Evolutionary conservation across 1,140 invertebrate genomes (phyloP), one percentile per base, ranked within the genome.

Genomic region (Microplitis mediator): DNA sequence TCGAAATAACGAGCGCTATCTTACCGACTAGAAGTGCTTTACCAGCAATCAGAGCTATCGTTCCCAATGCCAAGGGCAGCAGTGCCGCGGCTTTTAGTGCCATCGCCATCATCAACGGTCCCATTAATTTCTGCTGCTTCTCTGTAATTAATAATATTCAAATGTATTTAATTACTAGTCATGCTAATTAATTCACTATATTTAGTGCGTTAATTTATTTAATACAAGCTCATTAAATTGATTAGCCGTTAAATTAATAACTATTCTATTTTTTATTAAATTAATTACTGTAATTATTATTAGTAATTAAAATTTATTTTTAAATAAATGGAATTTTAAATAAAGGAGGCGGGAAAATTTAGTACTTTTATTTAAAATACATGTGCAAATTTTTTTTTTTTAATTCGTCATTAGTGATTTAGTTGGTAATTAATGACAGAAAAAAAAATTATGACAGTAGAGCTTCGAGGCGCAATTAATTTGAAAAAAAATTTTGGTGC

Each of bases 11-110:
- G 63, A 95, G 88, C 4, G 94, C 94, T 76, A 95, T 91, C 84
- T 95, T 95, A 78, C 93, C 94, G 76, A 95, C 92, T 68, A 95
- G 82, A 77, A 95, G 88, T 63, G 94, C 94, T 83, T 95, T 95
- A 71, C 94, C 94, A 54, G 94, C 94, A 76, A 95, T 93, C 73
- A 95, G 83, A 11, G 94, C 94, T 73, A 95, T 94, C 45, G 91
- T 93, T 35, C 92, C 93, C 6, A 95, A 88, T 1, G 93, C 90
- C 62, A 95, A 81, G 4, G 94, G 94, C 73, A 94, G 85, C 14
- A 95, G 84, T 31, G 93, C 92, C 75, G 93, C 93, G 71, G 93
- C 90, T 84, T 95, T 95, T 78, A 95, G 82, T 11, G 92, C 93
- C 60, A 94, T 81, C 58, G 92, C 90, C 76, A 93, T 90, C 67